phyloP scores from a whole-genome alignment of 2,797 vertebrate genomes.

The Nannoperca australis region DNA sequence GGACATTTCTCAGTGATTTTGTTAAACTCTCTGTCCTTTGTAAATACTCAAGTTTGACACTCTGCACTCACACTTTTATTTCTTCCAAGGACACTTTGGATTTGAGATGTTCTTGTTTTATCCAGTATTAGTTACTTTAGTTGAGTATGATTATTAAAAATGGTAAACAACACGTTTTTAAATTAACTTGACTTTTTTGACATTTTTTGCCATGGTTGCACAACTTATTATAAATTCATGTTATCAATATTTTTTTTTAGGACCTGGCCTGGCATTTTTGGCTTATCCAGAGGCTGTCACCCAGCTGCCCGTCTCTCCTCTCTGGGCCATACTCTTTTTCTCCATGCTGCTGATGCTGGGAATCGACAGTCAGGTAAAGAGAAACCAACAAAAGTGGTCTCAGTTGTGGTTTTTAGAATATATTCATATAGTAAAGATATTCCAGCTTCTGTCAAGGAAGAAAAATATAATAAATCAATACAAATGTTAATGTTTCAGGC shows the following conservation, averaged over 20 bases:
- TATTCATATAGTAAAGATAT: conserved; percentile 10
- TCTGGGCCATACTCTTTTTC: conserved; percentile 97
- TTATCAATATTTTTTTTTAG: conserved; percentile 71
- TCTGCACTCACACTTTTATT: conserved; percentile 2
- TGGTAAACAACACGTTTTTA: background rate
- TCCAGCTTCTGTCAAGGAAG: background rate
- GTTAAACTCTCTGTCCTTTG: conserved; percentile 28
- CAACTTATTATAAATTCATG: background rate
- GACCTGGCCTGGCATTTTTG: conserved; percentile 96
- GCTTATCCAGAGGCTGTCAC: conserved; percentile 98
- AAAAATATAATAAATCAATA: background rate
- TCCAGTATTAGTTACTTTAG: background rate
- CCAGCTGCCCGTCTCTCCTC: conserved; percentile 94
- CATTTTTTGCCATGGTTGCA: background rate
- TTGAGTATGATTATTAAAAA: background rate
- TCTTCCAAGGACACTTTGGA: conserved; percentile 10
- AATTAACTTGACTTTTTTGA: background rate
- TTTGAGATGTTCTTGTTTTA: conserved; percentile 1
- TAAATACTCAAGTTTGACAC: conserved; percentile 27
- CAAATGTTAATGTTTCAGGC: background rate
- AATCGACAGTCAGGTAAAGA: conserved; percentile 97
- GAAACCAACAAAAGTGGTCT: background rate
- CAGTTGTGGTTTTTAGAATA: background rate
- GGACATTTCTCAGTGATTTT: conserved; percentile 33
- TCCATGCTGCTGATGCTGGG: conserved; percentile 99